Percentiles rank a stretch among this genome's conserved stretches.
Conservation (phyloP, 2,888 invertebrate genomes). For the Actias luna region DNA sequence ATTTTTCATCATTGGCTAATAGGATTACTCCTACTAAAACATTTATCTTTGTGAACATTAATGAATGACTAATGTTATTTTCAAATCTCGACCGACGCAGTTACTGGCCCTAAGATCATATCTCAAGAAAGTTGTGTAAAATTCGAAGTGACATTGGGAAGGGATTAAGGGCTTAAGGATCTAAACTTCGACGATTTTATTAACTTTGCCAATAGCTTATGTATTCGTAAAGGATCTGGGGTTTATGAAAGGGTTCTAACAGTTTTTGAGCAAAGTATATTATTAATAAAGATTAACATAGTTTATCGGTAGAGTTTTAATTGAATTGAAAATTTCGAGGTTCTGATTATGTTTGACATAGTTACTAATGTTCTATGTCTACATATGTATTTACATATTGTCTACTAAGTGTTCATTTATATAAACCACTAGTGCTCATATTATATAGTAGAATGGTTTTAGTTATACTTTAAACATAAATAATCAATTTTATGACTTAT, state of each 20-base stretch:
- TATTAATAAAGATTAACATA: conserved; percentile 34
- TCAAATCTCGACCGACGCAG: conserved; percentile 21
- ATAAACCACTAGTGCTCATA: too few relatives aligned
- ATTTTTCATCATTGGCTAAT: not conserved
- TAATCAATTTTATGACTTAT: too few relatives aligned
- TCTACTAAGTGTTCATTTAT: too few relatives aligned
- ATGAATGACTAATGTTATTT: conserved; percentile 17
- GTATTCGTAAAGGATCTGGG: conserved; percentile 39
- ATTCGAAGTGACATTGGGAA: conserved; percentile 46
- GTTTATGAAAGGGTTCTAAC: conserved; percentile 28
- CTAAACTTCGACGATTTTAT: conserved; percentile 50
- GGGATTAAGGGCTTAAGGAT: conserved; percentile 50
- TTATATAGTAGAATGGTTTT: too few relatives aligned
- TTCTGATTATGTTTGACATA: not conserved
- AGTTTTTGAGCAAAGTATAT: conserved; percentile 34
- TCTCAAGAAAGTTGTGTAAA: conserved; percentile 48
- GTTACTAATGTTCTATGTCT: not conserved
- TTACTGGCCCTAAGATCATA: conserved; percentile 37
- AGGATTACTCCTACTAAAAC: not conserved
- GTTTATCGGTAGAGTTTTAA: conserved; percentile 22
- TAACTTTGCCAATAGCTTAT: conserved; percentile 51
- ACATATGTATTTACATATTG: too few relatives aligned
- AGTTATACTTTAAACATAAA: too few relatives aligned
- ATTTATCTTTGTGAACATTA: not conserved
- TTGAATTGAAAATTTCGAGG: conserved; percentile 11